Evolutionary conservation across 1,140 invertebrate species (phyloP).

Genomic region (Ceratina australensis): DNA sequence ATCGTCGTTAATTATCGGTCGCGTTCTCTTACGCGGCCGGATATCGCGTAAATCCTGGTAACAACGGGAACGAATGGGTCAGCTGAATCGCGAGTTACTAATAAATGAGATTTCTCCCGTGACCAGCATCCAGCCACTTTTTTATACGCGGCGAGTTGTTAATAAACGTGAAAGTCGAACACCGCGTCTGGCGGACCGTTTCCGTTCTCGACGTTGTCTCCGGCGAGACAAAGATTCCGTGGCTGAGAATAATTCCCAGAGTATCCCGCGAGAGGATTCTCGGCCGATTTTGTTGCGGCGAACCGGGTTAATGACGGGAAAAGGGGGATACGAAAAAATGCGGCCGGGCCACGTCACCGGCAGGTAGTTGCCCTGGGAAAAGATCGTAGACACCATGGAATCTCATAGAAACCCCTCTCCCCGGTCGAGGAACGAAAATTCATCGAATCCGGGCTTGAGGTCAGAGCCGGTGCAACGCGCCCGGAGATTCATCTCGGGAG

Average conservation of each 20-base stretch:
- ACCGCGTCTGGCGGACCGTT: not conserved
- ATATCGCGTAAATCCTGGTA: constrained; percentile 23
- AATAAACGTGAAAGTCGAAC: constrained; percentile 47
- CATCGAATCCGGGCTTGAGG: constrained; percentile 39
- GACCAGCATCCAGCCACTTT: not conserved
- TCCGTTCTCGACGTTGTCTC: not conserved
- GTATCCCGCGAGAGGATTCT: constrained; percentile 1
- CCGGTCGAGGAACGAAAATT: not conserved
- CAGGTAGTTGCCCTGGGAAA: constrained; percentile 53
- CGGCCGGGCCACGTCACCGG: constrained; percentile 47
- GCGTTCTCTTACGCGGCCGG: not conserved
- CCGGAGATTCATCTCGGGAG: constrained; percentile 41
- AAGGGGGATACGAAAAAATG: constrained; percentile 40
- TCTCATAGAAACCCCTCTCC: constrained; percentile 29
- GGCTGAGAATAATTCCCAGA: not conserved
- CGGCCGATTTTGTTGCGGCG: not conserved
- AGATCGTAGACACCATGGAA: constrained; percentile 54
- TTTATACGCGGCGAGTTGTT: constrained; percentile 22
- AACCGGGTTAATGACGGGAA: constrained; percentile 39
- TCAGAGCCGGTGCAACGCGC: constrained; percentile 1
- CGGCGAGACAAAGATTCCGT: constrained; percentile 12
- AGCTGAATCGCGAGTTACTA: no score
- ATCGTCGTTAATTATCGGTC: constrained; percentile 12
- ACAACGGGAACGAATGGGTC: constrained; percentile 24
- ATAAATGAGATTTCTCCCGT: constrained; percentile 39